These are phyloP conservation scores for Oeneis ivallda DNA, from an alignment of 2,888 invertebrate species.

Conservation along the genomic window DNA sequence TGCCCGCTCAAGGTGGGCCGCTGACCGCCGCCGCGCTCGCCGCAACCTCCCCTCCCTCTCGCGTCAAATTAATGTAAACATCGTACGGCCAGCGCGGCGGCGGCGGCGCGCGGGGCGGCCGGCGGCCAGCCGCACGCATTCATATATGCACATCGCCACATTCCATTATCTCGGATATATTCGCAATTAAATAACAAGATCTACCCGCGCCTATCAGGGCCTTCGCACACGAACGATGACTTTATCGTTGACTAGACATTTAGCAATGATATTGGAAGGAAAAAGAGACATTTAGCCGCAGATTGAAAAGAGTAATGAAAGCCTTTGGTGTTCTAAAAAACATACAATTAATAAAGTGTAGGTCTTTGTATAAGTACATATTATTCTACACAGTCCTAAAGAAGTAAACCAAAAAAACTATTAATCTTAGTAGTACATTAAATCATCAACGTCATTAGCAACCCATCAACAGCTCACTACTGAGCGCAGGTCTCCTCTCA, in stretches of 20 bases:
- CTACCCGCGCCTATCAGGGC: neutral
- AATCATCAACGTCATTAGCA: too few species aligned
- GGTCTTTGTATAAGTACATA: too few species aligned
- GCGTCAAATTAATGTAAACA: conserved; percentile 67
- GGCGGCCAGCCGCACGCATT: conserved; percentile 31
- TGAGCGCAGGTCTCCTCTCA: too few species aligned
- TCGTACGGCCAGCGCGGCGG: too few species aligned
- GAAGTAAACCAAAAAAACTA: too few species aligned
- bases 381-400: too few species aligned
- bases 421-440: too few species aligned
- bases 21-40: conserved; percentile 53
- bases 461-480: too few species aligned
- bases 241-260: neutral
- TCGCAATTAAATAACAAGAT: neutral
- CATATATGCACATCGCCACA: conserved; percentile 29
- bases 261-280: too few species aligned
- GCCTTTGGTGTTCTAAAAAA: too few species aligned
- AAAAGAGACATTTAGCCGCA: too few species aligned
- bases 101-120: conserved; percentile 16
- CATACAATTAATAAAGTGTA: too few species aligned
- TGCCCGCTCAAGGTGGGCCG: conserved; percentile 79
- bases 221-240: neutral
- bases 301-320: neutral
- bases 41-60: conserved; percentile 64
- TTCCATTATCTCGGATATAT: conserved; percentile 8